Conservation (phyloP, 2,113 vertebrate species). For the Urocynchramus pylzowi region DNA sequence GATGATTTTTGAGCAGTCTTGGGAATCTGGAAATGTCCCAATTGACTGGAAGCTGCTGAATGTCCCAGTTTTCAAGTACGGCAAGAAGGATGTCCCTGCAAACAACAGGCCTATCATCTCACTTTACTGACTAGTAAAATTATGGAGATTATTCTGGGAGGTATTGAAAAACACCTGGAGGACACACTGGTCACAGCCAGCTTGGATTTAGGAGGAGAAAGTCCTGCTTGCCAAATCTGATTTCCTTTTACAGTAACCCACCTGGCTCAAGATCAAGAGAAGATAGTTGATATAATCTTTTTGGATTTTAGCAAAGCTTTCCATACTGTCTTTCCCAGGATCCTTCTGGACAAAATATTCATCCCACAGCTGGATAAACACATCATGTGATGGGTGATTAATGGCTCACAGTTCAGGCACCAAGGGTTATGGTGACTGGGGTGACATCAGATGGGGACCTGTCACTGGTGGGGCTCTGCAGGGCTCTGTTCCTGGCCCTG, state of each 20-base stretch:
- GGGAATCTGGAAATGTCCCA: neutral
- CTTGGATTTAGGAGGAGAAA: neutral
- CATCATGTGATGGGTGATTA: neutral
- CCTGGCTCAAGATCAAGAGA: neutral
- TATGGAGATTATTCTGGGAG: neutral
- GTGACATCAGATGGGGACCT: neutral
- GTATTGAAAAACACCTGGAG: neutral
- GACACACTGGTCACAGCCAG: neutral
- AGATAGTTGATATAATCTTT: neutral
- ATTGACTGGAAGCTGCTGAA: neutral
- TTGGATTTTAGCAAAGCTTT: neutral
- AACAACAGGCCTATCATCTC: neutral
- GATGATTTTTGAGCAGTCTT: neutral
- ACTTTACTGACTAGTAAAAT: neutral
- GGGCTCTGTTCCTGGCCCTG: neutral
- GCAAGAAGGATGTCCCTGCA: neutral
- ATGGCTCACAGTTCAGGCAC: neutral
- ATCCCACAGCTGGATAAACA: neutral
- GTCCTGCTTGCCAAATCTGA: neutral
- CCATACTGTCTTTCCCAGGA: neutral
- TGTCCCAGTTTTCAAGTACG: neutral
- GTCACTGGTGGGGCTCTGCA: rapidly evolving
- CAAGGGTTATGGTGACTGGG: too few species aligned
- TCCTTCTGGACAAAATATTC: neutral
- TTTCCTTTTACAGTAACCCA: neutral